A percentile compares a stretch with the other conserved stretches of the same genome.
These are phyloP conservation scores for Dryocosmus kuriphilus DNA, from an alignment of 2,888 invertebrate species.

Conservation along the genomic window DNA sequence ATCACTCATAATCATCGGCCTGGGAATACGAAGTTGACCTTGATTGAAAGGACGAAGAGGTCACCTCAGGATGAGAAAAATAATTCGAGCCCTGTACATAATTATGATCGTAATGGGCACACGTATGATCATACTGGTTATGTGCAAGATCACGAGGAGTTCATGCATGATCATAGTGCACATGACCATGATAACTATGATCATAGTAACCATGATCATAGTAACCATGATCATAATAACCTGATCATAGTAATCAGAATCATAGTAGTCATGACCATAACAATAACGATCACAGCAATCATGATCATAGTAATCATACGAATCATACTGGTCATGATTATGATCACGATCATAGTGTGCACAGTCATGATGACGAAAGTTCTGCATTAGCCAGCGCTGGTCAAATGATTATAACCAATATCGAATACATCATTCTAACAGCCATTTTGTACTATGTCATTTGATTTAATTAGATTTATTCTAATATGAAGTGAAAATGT, in stretches of 20 bases:
- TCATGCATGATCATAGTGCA: constrained; percentile 46
- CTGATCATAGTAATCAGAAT: constrained; percentile 47
- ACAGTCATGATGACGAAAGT: constrained; percentile 47
- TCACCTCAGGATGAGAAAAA: constrained; percentile 57
- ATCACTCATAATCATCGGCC: constrained; percentile 7
- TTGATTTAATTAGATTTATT: constrained; percentile 52
- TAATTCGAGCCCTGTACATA: constrained; percentile 41
- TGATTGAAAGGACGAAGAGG: constrained; percentile 62
- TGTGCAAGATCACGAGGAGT: constrained; percentile 48
- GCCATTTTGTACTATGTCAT: constrained; percentile 68
- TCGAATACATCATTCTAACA: constrained; percentile 68
- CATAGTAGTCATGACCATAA: constrained; percentile 49
- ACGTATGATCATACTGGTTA: constrained; percentile 51
- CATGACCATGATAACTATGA: constrained; percentile 50
- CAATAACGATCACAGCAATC: constrained; percentile 44
- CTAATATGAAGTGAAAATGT: constrained; percentile 21
- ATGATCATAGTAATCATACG: constrained; percentile 43
- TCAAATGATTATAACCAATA: constrained; percentile 65
- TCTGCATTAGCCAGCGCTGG: constrained; percentile 63
- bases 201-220: constrained; percentile 38
- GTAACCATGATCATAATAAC: constrained; percentile 43
- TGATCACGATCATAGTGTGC: constrained; percentile 48
- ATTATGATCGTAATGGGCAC: constrained; percentile 52
- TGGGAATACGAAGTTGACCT: constrained; percentile 57
- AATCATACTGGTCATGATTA: constrained; percentile 8